A percentile compares a stretch with the other conserved stretches of the same genome.
Conservation (phyloP, 2,797 vertebrate species). For the Myotis vivesi region DNA sequence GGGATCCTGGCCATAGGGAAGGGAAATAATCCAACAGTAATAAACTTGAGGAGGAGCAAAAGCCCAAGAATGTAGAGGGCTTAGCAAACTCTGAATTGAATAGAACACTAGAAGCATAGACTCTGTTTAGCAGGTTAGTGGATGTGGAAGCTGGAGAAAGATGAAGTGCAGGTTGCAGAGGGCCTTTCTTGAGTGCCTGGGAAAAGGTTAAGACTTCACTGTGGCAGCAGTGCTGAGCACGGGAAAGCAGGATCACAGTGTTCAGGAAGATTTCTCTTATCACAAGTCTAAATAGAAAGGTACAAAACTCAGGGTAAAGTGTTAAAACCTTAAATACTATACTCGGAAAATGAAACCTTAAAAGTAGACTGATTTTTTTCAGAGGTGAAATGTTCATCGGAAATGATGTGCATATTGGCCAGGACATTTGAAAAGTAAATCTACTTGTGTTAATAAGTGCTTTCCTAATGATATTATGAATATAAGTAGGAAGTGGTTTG, state of each 20-base stretch:
- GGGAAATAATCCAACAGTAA: not conserved
- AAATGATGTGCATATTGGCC: not conserved
- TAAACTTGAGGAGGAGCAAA: not conserved
- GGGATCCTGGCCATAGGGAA: not conserved
- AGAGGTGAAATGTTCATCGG: not conserved
- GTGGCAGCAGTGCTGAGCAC: not conserved
- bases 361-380: not conserved
- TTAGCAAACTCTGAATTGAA: not conserved
- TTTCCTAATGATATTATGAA: not conserved
- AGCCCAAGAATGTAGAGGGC: not conserved
- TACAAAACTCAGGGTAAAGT: not conserved
- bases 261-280: not conserved
- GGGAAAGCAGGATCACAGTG: not conserved
- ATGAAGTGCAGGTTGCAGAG: not conserved
- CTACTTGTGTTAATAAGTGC: not conserved
- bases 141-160: not conserved
- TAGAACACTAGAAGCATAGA: not conserved
- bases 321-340: not conserved
- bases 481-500: not conserved
- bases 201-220: not conserved
- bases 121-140: not conserved
- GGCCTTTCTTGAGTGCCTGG: not conserved
- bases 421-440: conserved; percentile 16
- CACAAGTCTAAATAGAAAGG: not conserved
- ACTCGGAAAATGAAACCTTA: not conserved